Conservation (phyloP, 2,797 vertebrate species). For the Natrix natrix region DNA sequence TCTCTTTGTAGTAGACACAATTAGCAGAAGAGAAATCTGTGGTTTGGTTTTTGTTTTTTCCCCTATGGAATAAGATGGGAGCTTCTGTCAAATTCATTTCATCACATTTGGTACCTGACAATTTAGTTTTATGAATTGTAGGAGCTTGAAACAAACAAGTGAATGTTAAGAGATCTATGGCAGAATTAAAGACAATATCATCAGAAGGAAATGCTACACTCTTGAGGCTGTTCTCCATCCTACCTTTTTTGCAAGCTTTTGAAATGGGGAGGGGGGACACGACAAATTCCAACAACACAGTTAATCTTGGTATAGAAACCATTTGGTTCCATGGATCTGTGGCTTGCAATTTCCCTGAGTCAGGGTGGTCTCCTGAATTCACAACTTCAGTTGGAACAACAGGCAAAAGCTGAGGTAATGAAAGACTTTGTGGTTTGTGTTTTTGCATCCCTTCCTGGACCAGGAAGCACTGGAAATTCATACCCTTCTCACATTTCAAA, state of each 20-base stretch:
- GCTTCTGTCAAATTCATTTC: slow-evolving; percentile 39
- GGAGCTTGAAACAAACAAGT: slow-evolving; percentile 43
- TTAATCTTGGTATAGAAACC: background rate
- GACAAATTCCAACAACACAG: slow-evolving; percentile 11
- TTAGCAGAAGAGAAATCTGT: slow-evolving; percentile 46
- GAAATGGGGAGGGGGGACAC: background rate
- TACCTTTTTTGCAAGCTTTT: slow-evolving; percentile 7
- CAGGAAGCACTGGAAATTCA: background rate
- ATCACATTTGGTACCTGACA: slow-evolving; percentile 44
- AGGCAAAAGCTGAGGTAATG: background rate
- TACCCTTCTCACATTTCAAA: background rate
- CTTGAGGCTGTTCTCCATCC: slow-evolving; percentile 3
- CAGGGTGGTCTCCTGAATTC: background rate
- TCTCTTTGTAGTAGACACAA: slow-evolving; percentile 28
- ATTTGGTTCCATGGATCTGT: background rate
- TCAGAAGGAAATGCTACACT: slow-evolving; percentile 23
- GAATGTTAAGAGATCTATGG: slow-evolving; percentile 46
- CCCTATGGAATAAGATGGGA: slow-evolving; percentile 18
- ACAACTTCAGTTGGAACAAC: background rate
- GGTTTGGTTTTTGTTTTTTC: background rate
- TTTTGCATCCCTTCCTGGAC: background rate
- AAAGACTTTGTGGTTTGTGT: background rate
- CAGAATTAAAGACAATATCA: slow-evolving; percentile 21
- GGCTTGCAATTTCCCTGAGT: background rate
- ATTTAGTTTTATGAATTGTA: slow-evolving; percentile 55